A percentile compares a stretch with the other conserved stretches of the same genome.
Conservation (phyloP, 35 echinoderm and acorn worm genomes). For the Ophioderma brevispina region DNA sequence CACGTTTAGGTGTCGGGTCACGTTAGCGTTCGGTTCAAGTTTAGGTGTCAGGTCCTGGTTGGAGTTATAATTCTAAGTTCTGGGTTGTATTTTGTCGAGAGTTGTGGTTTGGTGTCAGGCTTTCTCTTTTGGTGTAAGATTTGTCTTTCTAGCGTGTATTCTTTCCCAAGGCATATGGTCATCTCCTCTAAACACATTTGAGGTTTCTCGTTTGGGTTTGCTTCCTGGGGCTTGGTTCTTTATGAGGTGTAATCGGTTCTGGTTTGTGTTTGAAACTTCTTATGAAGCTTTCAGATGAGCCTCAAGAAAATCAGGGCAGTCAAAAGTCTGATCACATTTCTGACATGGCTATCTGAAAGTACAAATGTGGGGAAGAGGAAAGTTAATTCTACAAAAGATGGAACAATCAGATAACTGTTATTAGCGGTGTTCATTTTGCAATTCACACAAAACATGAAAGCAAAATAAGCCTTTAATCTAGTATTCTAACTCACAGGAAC, state of each 20-base stretch:
- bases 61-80: not conserved
- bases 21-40: not conserved
- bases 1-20: not conserved
- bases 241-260: not conserved
- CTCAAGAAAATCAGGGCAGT: not conserved
- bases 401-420: too few relatives aligned
- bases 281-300: not conserved
- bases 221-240: not conserved
- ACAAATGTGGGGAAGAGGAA: too few relatives aligned
- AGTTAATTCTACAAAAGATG: too few relatives aligned
- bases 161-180: too few relatives aligned
- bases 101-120: too few relatives aligned
- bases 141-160: too few relatives aligned
- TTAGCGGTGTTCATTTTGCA: too few relatives aligned
- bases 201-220: not conserved
- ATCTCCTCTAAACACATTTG: not conserved
- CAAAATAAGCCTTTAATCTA: too few relatives aligned
- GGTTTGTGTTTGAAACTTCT: not conserved
- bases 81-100: not conserved
- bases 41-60: not conserved
- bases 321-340: not conserved
- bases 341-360: not conserved
- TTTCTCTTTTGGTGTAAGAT: too few relatives aligned
- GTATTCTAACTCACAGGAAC: too few relatives aligned
- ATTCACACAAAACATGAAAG: too few relatives aligned